A percentile compares a stretch with the other conserved stretches of the same genome.
phyloP scores from a whole-genome alignment of 2,113 vertebrate genomes.

The Corythornis cristatus region DNA sequence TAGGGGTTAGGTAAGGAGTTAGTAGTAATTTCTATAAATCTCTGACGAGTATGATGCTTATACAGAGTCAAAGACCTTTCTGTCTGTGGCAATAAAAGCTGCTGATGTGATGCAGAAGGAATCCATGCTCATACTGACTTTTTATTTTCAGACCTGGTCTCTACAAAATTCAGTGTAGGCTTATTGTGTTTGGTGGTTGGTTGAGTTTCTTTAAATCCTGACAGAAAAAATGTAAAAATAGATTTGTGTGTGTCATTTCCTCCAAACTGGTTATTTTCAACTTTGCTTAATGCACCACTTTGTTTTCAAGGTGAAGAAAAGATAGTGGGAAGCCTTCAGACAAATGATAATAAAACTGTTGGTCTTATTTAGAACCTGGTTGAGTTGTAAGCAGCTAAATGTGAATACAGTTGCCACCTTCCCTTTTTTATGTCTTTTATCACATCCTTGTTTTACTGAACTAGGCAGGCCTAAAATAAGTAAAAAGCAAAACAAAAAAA shows the following conservation, averaged over 20 bases:
- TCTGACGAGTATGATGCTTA: not conserved
- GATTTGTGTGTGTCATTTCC: not conserved
- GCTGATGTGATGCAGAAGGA: not conserved
- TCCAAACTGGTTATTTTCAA: not conserved
- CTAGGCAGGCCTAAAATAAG: not conserved
- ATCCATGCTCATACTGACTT: not conserved
- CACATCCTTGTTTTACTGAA: not conserved
- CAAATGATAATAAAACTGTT: not conserved
- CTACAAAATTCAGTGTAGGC: not conserved
- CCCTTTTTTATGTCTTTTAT: not conserved
- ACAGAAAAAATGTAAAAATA: not conserved
- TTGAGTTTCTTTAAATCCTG: not conserved
- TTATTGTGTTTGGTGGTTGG: not conserved
- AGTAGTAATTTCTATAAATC: slow-evolving; percentile 1
- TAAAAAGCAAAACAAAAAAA: not conserved
- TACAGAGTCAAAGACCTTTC: not conserved
- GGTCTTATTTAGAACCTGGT: not conserved
- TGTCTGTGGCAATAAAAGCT: not conserved
- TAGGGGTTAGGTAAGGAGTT: slow-evolving; percentile 11
- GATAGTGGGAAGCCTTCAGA: not conserved
- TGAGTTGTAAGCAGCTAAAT: not conserved
- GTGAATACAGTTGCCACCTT: not conserved
- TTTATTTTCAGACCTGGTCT: not conserved
- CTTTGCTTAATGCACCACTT: not conserved
- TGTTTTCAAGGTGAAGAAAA: not conserved